These are phyloP conservation scores for Tachysurus fulvidraco DNA, from an alignment of 2,113 vertebrate genomes.

Conservation along the genomic window DNA sequence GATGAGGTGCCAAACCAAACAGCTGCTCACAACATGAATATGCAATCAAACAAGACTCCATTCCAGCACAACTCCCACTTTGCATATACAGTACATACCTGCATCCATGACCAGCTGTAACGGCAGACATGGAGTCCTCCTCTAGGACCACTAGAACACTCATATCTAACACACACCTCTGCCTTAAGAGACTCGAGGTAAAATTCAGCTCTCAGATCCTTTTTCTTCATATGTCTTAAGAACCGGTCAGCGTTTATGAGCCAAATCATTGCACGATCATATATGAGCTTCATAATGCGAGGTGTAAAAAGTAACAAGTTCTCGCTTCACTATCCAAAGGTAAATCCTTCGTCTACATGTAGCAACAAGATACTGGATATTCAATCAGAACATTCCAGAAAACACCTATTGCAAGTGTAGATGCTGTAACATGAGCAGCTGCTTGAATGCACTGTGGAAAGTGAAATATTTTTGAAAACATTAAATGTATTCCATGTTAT, in stretches of 20 bases:
- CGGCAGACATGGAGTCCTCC: background rate
- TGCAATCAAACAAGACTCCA: constrained; percentile 7
- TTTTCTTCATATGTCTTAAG: background rate
- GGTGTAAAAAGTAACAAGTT: background rate
- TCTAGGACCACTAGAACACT: background rate
- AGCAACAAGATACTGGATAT: background rate
- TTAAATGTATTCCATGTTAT: background rate
- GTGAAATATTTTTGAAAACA: background rate
- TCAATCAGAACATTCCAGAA: background rate
- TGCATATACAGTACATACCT: background rate
- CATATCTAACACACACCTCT: background rate
- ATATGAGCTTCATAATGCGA: background rate
- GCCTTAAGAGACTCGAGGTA: background rate
- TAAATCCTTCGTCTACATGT: background rate
- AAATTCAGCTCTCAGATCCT: background rate
- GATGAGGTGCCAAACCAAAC: constrained; percentile 19
- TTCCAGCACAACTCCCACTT: background rate
- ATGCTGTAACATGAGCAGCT: background rate
- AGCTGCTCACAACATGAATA: constrained; percentile 9
- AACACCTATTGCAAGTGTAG: background rate
- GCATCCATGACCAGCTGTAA: background rate
- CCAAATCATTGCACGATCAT: background rate
- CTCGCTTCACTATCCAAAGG: background rate
- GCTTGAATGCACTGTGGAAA: background rate
- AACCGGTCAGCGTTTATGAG: background rate